Conservation (phyloP, 2,797 vertebrate species). For the Schizopygopsis malacanthus region DNA sequence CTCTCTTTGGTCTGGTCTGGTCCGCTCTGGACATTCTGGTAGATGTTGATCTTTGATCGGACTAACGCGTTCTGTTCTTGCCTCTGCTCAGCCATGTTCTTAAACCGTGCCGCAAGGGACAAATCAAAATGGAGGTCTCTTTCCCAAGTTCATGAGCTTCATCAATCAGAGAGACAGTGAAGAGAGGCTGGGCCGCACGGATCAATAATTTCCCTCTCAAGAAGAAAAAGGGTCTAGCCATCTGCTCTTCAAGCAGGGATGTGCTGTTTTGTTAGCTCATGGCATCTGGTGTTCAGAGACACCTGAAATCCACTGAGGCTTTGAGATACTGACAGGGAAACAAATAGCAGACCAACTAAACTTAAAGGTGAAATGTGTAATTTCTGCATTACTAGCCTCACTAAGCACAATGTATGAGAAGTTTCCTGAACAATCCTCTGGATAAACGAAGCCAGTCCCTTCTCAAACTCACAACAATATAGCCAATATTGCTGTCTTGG, state of each 20-base stretch:
- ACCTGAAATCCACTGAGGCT: constrained; percentile 24
- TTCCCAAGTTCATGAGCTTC: constrained; percentile 45
- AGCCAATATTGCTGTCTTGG: not conserved
- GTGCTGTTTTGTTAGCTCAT: constrained; percentile 13
- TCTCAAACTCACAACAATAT: not conserved
- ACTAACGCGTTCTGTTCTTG: constrained; percentile 31
- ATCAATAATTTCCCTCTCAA: constrained; percentile 50
- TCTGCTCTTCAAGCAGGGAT: constrained; percentile 27
- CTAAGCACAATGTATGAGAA: not conserved
- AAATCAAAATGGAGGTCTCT: constrained; percentile 56
- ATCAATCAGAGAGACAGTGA: constrained; percentile 42
- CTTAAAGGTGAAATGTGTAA: not conserved
- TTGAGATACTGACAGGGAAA: constrained; percentile 4
- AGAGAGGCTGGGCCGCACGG: constrained; percentile 12
- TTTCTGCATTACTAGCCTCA: not conserved
- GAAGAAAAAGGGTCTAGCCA: constrained; percentile 30
- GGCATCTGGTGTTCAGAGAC: constrained; percentile 20
- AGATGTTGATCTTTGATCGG: constrained; percentile 24
- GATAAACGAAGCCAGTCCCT: not conserved
- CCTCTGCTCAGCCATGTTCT: constrained; percentile 51
- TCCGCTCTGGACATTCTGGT: constrained; percentile 11
- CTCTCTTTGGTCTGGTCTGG: constrained; percentile 13
- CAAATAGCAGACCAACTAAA: not conserved
- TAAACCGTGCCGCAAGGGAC: constrained; percentile 32
- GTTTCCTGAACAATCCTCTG: not conserved